Conservation (phyloP, 2,113 vertebrate genomes). For the Gallinago undulata region DNA sequence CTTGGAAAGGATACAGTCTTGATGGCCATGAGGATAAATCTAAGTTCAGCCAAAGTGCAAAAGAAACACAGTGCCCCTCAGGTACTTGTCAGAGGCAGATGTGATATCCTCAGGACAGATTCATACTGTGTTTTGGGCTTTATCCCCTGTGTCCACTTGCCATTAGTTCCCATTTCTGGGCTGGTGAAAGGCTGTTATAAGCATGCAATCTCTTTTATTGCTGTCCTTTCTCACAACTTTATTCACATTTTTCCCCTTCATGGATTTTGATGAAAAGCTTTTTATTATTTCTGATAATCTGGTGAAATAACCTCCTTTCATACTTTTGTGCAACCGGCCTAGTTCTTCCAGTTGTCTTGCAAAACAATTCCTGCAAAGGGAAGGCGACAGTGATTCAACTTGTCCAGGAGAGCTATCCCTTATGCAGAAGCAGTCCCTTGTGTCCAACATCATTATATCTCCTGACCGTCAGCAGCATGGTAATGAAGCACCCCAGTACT, state of each 20-base stretch:
- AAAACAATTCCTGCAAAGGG: neutral
- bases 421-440: neutral
- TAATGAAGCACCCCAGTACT: neutral
- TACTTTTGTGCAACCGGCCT: neutral
- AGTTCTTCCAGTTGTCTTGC: neutral
- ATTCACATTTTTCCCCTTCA: neutral
- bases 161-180: neutral
- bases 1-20: neutral
- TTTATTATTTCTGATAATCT: neutral
- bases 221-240: neutral
- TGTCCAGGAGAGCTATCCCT: neutral
- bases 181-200: neutral
- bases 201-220: neutral
- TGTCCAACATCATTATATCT: neutral
- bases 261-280: neutral
- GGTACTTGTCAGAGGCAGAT: neutral
- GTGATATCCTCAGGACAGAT: neutral
- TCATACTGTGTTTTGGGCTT: neutral
- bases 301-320: neutral
- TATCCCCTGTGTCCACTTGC: neutral
- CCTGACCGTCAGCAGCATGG: fast-evolving
- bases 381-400: neutral
- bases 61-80: neutral
- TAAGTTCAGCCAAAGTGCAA: neutral
- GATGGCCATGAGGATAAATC: neutral